Evolutionary conservation across 2,888 invertebrate species (phyloP).

Genomic region (Apotomis turbidana): DNA sequence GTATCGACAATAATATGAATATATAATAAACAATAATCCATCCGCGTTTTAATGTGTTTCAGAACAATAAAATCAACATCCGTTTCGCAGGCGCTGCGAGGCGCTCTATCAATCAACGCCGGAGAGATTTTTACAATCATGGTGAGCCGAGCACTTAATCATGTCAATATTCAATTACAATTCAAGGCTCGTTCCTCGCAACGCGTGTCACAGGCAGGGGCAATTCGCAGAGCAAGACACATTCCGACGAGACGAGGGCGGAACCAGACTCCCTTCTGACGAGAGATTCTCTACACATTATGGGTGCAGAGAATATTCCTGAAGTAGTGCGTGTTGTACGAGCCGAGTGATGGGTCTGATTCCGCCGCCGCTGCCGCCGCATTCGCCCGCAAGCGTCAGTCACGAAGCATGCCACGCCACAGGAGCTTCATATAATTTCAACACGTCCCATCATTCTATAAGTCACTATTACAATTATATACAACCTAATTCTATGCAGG

Average conservation of each 20-base stretch:
- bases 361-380: not conserved
- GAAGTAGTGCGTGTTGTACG: no score
- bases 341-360: not conserved
- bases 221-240: slow-evolving; percentile 27
- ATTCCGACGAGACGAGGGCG: not conserved
- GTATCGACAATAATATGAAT: slow-evolving; percentile 55
- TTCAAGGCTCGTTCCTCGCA: slow-evolving; percentile 16
- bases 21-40: slow-evolving; percentile 41
- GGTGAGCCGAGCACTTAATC: not conserved
- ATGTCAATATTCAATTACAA: slow-evolving; percentile 1
- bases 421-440: slow-evolving; percentile 22
- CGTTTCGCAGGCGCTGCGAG: slow-evolving; percentile 15
- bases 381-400: not conserved
- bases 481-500: slow-evolving; percentile 36
- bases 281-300: no score
- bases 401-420: slow-evolving; percentile 6
- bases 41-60: not conserved
- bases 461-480: slow-evolving; percentile 37
- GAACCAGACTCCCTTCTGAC: not conserved
- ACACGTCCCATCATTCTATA: slow-evolving; percentile 35
- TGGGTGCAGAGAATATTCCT: no score
- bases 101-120: not conserved
- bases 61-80: slow-evolving; percentile 5
- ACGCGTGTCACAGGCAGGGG: slow-evolving; percentile 15
- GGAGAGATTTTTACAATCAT: not conserved